These are phyloP conservation scores for Caenorhabditis sp. DNA, from an alignment of 2,888 invertebrate genomes.

Conservation along the genomic window DNA sequence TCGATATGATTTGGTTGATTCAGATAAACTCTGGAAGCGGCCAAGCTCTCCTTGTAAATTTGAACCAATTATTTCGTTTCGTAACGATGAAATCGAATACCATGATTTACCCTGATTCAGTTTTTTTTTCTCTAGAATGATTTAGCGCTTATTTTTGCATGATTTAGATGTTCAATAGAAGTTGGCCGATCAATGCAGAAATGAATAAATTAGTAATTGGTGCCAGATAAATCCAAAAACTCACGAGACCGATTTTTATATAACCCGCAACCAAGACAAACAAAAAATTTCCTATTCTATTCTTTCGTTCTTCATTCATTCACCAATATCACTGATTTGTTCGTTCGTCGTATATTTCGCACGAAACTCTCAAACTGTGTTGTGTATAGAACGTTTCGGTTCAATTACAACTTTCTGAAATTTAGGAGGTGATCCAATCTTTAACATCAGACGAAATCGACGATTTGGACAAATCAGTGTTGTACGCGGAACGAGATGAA, in stretches of 20 bases:
- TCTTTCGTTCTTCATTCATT: constrained; percentile 11
- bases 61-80: too few species aligned
- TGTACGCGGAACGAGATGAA: constrained; percentile 63
- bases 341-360: constrained; percentile 16
- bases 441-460: constrained; percentile 39
- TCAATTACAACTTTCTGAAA: neutral
- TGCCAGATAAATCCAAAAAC: too few species aligned
- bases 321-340: constrained; percentile 9
- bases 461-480: constrained; percentile 49
- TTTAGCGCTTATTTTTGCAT: constrained; percentile 2
- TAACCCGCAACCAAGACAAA: too few species aligned
- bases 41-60: too few species aligned
- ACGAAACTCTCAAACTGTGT: neutral
- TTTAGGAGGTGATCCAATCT: constrained; percentile 37
- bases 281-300: constrained; percentile 34
- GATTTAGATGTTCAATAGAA: neutral
- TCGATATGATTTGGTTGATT: neutral
- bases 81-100: too few species aligned
- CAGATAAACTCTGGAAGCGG: too few species aligned
- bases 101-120: neutral
- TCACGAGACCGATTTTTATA: too few species aligned
- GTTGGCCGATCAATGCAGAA: neutral
- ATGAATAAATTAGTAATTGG: neutral
- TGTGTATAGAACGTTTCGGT: neutral
- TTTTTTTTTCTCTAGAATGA: neutral